Evolutionary conservation across 2,888 invertebrate genomes (phyloP), one percentile per base, ranked within the genome.

Genomic region (Oscheius onirici): DNA sequence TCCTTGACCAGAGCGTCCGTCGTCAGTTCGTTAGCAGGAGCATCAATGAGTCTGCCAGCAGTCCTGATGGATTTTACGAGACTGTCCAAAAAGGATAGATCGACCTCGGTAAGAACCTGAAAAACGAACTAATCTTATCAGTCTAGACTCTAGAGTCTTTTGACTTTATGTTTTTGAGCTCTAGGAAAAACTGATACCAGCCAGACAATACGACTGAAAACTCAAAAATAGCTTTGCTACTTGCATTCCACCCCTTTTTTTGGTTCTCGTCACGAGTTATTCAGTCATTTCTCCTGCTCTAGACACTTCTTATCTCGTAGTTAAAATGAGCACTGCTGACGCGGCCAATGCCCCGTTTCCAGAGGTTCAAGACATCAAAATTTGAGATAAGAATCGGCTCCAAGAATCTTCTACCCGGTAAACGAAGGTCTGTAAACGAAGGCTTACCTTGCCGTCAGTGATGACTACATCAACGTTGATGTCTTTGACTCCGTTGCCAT

Each of bases 11-110:
- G 93, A 75, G 91, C 90, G 86, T 92, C 92, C 2, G 84, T 78
- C 34, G 93, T 92, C 93, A 95, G 93, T 81, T 93, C 91, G 85
- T 92, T 93, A 87, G 93, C 93, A 0, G 95, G 95, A 15, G 91
- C 92, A 88, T 95, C 95, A 0, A 94, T 93, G 80, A 95, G 92
- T 79, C 91, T 91, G 0, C 94, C 94, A 0, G 94, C 92, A 28
- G 93, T 89, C 5, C 94, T 90, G 15, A 94, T 86, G n/a, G 88
- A 87, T 40, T 88, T 83, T 6, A 88, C 88, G 5, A 87, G 79
- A 26, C 83, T 81, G 22, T 77, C 77, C 24, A 89, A 75, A 79
- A 88, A 88, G 20, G 81, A 72, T 0, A 89, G 71, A 72, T 89
- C 89, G 2, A 80, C 68, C 3, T 73, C 69, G 20, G 71, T 68